Percentiles rank a stretch among this genome's conserved stretches.
phyloP scores from a whole-genome alignment of 2,113 vertebrate species.

The Corythornis madagascariensis region DNA sequence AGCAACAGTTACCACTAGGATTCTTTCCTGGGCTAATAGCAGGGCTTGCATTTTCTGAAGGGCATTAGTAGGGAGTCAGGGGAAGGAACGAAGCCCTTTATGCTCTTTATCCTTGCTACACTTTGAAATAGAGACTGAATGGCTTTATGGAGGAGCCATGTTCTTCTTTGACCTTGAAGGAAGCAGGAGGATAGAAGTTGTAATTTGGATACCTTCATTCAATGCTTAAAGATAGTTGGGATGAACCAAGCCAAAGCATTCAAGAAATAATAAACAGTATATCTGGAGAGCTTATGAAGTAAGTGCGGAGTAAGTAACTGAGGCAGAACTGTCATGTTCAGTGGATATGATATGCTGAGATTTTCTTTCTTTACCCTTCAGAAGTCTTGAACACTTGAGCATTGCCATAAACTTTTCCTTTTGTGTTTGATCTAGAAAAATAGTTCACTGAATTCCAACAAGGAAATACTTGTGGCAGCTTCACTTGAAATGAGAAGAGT shows the following conservation, averaged over 20 bases:
- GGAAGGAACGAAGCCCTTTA: background rate
- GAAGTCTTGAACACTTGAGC: background rate
- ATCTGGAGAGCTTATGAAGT: background rate
- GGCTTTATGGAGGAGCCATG: background rate
- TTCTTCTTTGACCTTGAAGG: background rate
- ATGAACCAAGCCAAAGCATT: background rate
- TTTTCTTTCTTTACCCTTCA: background rate
- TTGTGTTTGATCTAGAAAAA: background rate
- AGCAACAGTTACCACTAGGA: background rate
- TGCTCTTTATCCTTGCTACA: background rate
- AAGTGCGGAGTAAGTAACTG: background rate
- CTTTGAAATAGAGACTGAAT: background rate
- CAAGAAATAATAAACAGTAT: background rate
- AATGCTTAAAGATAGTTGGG: background rate
- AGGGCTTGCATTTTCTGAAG: background rate
- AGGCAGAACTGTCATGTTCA: background rate
- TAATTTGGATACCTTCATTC: slow-evolving; percentile 16
- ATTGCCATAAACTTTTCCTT: background rate
- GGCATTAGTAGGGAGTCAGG: background rate
- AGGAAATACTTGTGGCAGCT: background rate
- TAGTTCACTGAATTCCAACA: background rate
- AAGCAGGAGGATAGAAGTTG: background rate
- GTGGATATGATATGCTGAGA: background rate
- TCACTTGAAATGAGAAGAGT: background rate
- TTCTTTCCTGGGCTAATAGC: background rate